Evolutionary conservation across 2,113 vertebrate genomes (phyloP).

Genomic region (Eulemur macaco): DNA sequence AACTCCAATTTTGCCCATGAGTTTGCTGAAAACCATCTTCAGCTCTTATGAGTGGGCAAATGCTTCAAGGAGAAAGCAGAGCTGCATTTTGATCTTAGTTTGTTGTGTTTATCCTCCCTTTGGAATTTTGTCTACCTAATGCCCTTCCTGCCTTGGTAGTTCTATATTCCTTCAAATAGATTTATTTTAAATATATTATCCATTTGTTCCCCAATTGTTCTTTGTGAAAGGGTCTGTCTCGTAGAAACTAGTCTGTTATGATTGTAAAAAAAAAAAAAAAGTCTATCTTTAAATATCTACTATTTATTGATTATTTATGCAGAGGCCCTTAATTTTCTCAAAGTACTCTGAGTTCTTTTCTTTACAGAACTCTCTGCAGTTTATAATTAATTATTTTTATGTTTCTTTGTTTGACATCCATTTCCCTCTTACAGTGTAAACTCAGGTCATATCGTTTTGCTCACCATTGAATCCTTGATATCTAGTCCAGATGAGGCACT

Average conservation of each 20-base stretch:
- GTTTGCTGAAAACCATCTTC: neutral
- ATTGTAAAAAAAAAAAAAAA: neutral
- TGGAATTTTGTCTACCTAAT: neutral
- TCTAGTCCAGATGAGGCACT: neutral
- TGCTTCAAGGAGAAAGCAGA: neutral
- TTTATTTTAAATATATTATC: neutral
- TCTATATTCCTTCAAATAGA: neutral
- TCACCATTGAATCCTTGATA: neutral
- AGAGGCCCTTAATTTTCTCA: neutral
- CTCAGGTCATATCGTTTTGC: neutral
- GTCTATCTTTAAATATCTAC: neutral
- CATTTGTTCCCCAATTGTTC: neutral
- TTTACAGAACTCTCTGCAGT: neutral
- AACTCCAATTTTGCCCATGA: neutral
- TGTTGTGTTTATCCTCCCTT: neutral
- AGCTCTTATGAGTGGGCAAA: neutral
- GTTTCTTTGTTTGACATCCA: neutral
- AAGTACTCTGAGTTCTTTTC: neutral
- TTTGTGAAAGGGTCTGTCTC: neutral
- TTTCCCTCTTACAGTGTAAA: neutral
- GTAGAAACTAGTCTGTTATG: neutral
- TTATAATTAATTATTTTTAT: slow-evolving; percentile 21
- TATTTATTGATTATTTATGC: neutral
- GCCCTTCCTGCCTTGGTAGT: neutral
- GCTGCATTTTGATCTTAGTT: neutral